phyloP scores from a whole-genome alignment of 2,888 invertebrate species.

The Lochmaea crataegi region DNA sequence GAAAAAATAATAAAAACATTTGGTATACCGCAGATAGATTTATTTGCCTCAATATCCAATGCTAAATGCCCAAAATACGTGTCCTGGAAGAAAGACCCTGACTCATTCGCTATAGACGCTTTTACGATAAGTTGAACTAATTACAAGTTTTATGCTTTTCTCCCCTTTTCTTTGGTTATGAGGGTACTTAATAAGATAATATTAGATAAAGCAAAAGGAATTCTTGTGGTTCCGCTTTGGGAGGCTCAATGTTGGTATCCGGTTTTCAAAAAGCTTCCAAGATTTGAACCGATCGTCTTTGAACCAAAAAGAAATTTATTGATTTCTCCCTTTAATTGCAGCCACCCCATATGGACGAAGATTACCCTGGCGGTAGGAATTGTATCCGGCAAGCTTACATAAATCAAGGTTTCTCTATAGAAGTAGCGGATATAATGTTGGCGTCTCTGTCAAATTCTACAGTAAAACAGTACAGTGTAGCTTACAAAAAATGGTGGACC shows the following conservation, averaged over 20 bases:
- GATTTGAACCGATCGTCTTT: neutral
- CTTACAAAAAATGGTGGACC: no score
- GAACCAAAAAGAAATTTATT: slow-evolving; percentile 11
- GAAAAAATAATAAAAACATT: no score
- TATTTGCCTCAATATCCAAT: slow-evolving; percentile 24
- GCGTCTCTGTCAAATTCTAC: no score
- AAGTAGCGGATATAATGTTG: neutral
- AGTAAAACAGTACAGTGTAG: no score
- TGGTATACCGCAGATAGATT: slow-evolving; percentile 17
- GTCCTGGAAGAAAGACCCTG: slow-evolving; percentile 26
- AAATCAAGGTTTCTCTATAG: neutral
- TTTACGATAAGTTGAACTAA: no score
- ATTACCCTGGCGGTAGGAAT: slow-evolving; percentile 26
- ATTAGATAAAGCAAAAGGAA: slow-evolving; percentile 19
- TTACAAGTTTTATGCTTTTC: no score
- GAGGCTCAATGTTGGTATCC: slow-evolving; percentile 29
- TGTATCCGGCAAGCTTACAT: slow-evolving; percentile 20
- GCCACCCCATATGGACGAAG: slow-evolving; percentile 21
- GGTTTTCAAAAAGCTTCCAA: slow-evolving; percentile 19
- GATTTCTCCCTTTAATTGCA: slow-evolving; percentile 19
- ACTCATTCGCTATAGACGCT: slow-evolving; percentile 2
- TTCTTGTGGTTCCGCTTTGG: slow-evolving; percentile 31
- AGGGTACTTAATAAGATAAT: slow-evolving; percentile 14
- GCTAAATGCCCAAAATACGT: slow-evolving; percentile 25
- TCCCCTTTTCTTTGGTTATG: no score